Evolutionary conservation across 1,140 invertebrate species (phyloP), one percentile per base, ranked within the genome.

Genomic region (Caenorhabditis tropicalis): DNA sequence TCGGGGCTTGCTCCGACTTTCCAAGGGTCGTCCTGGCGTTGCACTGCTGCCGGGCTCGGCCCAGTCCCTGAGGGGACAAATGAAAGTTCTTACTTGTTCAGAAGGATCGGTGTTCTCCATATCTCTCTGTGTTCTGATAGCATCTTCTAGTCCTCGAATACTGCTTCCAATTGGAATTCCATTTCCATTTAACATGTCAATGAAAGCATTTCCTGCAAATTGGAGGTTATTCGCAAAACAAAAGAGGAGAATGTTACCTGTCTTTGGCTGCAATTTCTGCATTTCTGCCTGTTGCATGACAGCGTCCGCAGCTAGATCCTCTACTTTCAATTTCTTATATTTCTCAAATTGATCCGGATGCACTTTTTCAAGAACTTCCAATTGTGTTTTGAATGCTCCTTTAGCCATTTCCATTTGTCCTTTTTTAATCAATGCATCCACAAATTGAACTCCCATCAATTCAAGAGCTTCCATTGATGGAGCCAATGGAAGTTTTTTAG

Each of bases 351-450:
- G 56, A 87, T 89, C 88, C 6, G 88, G 88, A 21, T 89, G 82
- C 43, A 89, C 85, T 49, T 87, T 87, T 39, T 88, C 79, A 19
- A 89, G 43, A 2, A 89, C 84, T 16, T 90, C 84, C 24, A 89
- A 53, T 74, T 89, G 88, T 27, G 88, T 89, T 60, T 86, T 87
- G 36, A 89, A 89, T 33, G 88, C 88, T 9, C 88, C 85, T 79
- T 89, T 89, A 15, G 88, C 88, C 86, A 89, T 83, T 83, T 89
- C 87, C 33, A 89, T 89, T 49, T 89, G 86, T n/a, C 88, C 88
- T 16, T 58, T 82, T 83, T 89, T 89, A 21, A 89, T 89, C 7
- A 89, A 46, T 6, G 85, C 88, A 82, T 89, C 88, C 27, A 82
- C 58, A 39, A 56, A 65, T 70, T 85, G 80, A n/a, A 85, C 39